These are phyloP conservation scores for Stegodyphus mimosarum DNA, from an alignment of 1,140 invertebrate species.

Conservation along the genomic window DNA sequence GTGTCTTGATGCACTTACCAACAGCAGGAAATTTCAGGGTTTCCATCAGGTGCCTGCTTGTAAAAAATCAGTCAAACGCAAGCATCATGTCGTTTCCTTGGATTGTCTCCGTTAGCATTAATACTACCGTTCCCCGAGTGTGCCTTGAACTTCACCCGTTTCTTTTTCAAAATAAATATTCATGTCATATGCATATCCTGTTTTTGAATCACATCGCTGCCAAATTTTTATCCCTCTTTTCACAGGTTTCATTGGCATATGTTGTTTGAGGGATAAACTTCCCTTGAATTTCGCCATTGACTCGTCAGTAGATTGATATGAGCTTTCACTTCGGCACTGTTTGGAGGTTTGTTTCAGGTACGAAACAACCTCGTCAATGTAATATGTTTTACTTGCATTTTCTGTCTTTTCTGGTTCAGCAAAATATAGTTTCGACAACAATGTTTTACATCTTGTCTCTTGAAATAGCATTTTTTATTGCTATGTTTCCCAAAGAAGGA, in stretches of 20 bases:
- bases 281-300: conserved; percentile 61
- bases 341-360: conserved; percentile 13
- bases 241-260: conserved; percentile 58
- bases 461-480: too few relatives aligned
- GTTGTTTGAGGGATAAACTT: conserved; percentile 52
- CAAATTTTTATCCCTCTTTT: too few relatives aligned
- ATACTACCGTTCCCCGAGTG: conserved; percentile 44
- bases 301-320: conserved; percentile 59
- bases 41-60: conserved; percentile 2
- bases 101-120: conserved; percentile 26
- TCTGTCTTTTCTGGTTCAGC: too few relatives aligned
- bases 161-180: conserved; percentile 60
- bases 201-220: too few relatives aligned
- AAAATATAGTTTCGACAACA: too few relatives aligned
- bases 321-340: background rate
- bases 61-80: conserved; percentile 18
- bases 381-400: conserved; percentile 7
- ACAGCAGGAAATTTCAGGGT: conserved; percentile 12
- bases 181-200: conserved; percentile 56
- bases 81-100: conserved; percentile 15
- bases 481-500: conserved; percentile 63
- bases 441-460: too few relatives aligned
- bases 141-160: conserved; percentile 20
- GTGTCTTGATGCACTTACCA: conserved; percentile 14
- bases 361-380: conserved; percentile 12